A percentile compares a stretch with the other conserved stretches of the same genome.
These are phyloP conservation scores for Gallinago nigripennis DNA, from an alignment of 2,797 vertebrate species.

Conservation along the genomic window DNA sequence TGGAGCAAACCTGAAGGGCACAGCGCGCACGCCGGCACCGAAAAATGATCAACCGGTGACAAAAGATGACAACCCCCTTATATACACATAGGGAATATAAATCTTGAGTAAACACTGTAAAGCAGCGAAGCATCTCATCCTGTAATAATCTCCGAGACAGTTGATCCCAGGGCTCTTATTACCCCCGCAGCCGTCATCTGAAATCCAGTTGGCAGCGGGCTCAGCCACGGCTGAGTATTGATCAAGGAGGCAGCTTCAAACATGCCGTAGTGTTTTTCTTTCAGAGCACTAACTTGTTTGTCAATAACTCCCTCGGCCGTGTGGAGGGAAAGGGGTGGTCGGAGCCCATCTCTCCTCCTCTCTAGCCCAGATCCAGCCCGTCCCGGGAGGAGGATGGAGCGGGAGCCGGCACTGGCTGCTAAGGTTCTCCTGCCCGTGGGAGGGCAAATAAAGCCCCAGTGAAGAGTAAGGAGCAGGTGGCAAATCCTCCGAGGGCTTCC, in stretches of 20 bases:
- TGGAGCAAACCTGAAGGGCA: not conserved
- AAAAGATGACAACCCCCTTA: not conserved
- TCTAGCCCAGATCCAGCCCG: accelerated
- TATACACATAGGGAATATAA: slow-evolving; percentile 44
- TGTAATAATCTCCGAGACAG: slow-evolving; percentile 60
- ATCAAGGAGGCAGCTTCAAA: slow-evolving; percentile 48
- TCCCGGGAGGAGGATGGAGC: not conserved
- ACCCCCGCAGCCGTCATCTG: slow-evolving; percentile 4
- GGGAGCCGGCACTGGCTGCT: not conserved
- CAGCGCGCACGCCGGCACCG: accelerated
- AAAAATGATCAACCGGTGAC: not conserved
- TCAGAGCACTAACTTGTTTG: slow-evolving; percentile 60
- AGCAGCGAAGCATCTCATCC: slow-evolving; percentile 63
- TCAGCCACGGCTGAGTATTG: slow-evolving; percentile 53
- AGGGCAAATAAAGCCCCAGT: not conserved
- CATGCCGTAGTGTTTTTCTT: not conserved
- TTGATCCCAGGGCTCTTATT: slow-evolving; percentile 71
- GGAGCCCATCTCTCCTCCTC: not conserved
- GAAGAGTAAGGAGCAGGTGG: not conserved
- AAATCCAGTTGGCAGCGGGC: slow-evolving; percentile 37
- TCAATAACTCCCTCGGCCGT: slow-evolving; percentile 26
- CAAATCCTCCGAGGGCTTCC: not conserved
- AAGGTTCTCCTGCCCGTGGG: not conserved
- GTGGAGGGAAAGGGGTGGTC: not conserved
- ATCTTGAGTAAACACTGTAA: slow-evolving; percentile 66